Percentiles rank a stretch among this genome's conserved stretches.
Conservation (phyloP, 2,797 vertebrate species). For the Momotus momota region DNA sequence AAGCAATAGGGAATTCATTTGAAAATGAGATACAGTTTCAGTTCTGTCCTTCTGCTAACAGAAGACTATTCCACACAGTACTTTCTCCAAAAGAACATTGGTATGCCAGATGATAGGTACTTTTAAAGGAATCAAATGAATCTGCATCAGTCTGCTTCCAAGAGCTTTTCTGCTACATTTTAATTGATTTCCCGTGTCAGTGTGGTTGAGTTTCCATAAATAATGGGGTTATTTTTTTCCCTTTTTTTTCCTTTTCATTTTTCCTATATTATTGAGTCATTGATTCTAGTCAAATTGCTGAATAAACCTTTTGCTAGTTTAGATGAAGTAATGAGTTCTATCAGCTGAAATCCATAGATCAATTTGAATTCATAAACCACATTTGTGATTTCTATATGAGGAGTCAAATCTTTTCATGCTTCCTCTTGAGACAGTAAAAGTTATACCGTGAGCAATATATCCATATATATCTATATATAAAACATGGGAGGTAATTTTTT, state of each 20-base stretch:
- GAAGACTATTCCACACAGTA: neutral
- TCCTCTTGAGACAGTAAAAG: neutral
- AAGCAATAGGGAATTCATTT: neutral
- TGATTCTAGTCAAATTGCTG: neutral
- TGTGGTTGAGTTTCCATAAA: neutral
- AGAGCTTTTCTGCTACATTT: neutral
- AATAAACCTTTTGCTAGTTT: neutral
- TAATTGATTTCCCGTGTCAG: neutral
- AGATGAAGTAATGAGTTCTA: neutral
- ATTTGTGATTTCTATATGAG: neutral
- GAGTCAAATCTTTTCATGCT: neutral
- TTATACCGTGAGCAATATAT: neutral
- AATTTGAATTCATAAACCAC: neutral
- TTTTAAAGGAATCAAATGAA: neutral
- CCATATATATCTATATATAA: neutral
- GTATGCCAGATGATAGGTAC: neutral
- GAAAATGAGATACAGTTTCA: neutral
- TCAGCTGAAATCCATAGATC: neutral
- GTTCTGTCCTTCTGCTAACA: neutral
- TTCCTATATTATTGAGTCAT: neutral
- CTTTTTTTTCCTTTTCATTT: neutral
- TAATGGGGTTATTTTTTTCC: neutral
- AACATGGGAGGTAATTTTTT: neutral
- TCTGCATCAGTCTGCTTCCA: neutral
- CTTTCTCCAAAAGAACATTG: neutral